Evolutionary conservation across 2,797 vertebrate species (phyloP).

Genomic region (Picus viridis): DNA sequence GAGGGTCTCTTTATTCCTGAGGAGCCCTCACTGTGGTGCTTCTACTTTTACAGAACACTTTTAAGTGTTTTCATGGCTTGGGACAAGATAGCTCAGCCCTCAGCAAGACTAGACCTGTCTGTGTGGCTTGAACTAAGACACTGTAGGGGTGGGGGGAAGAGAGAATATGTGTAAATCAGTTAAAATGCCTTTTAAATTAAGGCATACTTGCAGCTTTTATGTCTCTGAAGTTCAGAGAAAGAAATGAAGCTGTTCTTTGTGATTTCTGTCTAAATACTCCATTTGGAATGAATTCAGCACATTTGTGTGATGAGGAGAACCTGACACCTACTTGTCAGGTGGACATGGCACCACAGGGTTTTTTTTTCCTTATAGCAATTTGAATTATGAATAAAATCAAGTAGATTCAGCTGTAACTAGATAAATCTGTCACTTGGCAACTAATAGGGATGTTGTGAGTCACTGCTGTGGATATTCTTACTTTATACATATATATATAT

Average conservation of each 20-base stretch:
- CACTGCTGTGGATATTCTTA: constrained; percentile 6
- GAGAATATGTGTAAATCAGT: neutral
- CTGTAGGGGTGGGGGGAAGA: neutral
- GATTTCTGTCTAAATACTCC: neutral
- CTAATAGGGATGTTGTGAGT: neutral
- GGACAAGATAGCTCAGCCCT: neutral
- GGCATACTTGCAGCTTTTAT: neutral
- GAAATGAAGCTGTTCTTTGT: neutral
- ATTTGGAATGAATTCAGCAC: neutral
- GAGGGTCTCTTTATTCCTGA: neutral
- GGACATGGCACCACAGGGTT: neutral
- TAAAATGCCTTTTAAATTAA: neutral
- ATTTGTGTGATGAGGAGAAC: neutral
- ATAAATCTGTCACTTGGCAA: constrained; percentile 59
- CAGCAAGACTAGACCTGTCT: neutral
- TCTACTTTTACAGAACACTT: neutral
- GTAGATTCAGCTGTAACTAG: constrained; percentile 33
- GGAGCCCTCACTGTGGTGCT: neutral
- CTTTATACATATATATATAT: neutral
- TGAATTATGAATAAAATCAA: neutral
- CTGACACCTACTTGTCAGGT: neutral
- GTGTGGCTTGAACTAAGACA: neutral
- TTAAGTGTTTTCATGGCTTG: neutral
- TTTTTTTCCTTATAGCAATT: constrained; percentile 4
- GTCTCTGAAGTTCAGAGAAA: neutral